phyloP scores from a whole-genome alignment of 1,140 invertebrate species.

The Trichonephila clavata region DNA sequence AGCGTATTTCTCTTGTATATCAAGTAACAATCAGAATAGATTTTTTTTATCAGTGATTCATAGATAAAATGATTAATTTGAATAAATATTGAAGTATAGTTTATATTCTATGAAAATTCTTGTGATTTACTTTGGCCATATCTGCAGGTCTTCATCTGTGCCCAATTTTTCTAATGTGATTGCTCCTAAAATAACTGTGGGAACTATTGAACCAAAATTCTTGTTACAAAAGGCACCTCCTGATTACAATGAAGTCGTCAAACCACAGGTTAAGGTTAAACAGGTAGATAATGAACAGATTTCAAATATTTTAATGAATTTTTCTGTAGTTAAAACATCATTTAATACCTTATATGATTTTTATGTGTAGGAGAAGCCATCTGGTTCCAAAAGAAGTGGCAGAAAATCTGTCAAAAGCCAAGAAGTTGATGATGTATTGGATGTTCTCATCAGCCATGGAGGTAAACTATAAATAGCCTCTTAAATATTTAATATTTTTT shows the following conservation, averaged over 20 bases:
- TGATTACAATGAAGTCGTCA: constrained; percentile 87
- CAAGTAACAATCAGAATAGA: too few relatives aligned
- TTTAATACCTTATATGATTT: background rate
- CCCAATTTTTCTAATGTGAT: constrained; percentile 82
- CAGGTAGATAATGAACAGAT: constrained; percentile 24
- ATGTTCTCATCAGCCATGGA: constrained; percentile 96
- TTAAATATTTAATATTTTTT: background rate
- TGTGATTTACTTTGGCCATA: background rate
- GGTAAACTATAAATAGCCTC: constrained; percentile 80
- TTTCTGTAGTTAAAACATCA: background rate
- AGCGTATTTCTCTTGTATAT: too few relatives aligned
- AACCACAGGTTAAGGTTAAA: constrained; percentile 80
- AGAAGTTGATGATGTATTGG: constrained; percentile 96
- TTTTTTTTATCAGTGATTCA: too few relatives aligned
- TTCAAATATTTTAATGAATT: background rate
- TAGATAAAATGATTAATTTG: too few relatives aligned
- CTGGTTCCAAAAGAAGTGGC: constrained; percentile 48
- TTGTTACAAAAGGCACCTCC: constrained; percentile 83
- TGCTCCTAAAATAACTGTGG: constrained; percentile 31
- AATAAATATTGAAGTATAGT: too few relatives aligned
- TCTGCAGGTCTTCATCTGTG: constrained; percentile 82
- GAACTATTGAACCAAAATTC: constrained; percentile 71
- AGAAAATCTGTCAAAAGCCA: constrained; percentile 87
- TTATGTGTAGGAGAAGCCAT: constrained; percentile 34
- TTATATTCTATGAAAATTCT: background rate